These are phyloP conservation scores for Coptodon bakossiorum DNA, from an alignment of 2,113 vertebrate species.

Conservation along the genomic window DNA sequence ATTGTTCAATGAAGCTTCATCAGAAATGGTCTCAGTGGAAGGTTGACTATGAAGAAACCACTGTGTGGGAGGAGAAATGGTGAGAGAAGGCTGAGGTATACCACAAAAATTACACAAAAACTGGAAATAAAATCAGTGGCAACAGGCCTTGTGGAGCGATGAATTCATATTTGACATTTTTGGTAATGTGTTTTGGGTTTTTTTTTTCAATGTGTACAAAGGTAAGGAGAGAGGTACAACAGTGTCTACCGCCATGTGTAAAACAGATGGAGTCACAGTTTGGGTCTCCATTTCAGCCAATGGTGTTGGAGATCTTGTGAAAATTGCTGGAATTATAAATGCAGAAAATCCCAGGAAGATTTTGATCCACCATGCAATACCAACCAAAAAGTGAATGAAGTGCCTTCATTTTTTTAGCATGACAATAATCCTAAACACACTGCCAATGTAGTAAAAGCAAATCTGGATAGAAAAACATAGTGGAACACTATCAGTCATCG, in stretches of 20 bases:
- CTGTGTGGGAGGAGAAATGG: not conserved
- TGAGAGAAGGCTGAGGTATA: not conserved
- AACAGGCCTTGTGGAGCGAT: not conserved
- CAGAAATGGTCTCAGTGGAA: not conserved
- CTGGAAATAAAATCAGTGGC: not conserved
- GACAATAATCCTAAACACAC: not conserved
- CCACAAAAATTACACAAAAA: not conserved
- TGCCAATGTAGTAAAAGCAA: not conserved
- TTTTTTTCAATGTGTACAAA: not conserved
- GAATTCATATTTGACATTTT: not conserved
- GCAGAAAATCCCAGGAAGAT: not conserved
- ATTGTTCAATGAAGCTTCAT: not conserved
- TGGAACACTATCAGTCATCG: not conserved
- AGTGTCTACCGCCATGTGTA: not conserved
- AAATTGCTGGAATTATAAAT: not conserved
- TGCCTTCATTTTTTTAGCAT: not conserved
- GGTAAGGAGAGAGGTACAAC: not conserved
- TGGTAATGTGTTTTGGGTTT: not conserved
- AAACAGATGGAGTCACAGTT: not conserved
- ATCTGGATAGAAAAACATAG: not conserved
- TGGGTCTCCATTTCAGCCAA: not conserved
- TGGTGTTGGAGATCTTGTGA: not conserved
- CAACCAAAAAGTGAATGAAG: not conserved
- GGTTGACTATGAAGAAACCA: not conserved
- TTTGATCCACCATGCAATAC: not conserved